phyloP scores from a whole-genome alignment of 2,113 vertebrate genomes.

The Siphamia tubifer region DNA sequence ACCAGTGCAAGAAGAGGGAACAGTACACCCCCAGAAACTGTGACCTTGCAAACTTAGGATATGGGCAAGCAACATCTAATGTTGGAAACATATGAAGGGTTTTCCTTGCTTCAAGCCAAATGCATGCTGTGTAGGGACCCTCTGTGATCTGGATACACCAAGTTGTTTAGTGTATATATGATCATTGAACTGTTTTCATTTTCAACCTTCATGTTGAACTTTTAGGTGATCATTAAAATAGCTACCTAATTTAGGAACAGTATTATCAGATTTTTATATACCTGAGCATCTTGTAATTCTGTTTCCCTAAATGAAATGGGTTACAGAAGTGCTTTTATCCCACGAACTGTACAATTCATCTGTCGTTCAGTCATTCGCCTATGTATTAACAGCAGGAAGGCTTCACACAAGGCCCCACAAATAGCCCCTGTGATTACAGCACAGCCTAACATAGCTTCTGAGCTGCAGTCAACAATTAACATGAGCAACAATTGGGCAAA shows the following conservation, averaged over 20 bases:
- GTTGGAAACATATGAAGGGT: neutral
- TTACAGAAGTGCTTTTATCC: no score
- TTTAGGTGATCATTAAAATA: no score
- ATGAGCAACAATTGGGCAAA: neutral
- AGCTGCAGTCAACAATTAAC: neutral
- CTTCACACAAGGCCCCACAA: no score
- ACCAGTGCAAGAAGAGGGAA: neutral
- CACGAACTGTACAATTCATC: no score
- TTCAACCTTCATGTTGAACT: neutral
- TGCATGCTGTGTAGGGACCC: neutral
- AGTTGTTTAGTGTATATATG: neutral
- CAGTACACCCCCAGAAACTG: neutral
- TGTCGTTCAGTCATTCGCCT: no score
- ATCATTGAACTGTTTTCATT: neutral
- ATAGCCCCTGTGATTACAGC: no score
- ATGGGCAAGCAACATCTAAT: neutral
- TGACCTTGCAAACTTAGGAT: neutral
- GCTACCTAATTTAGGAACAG: no score
- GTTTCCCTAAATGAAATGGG: no score
- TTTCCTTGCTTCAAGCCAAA: neutral
- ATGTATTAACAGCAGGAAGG: no score
- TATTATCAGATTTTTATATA: no score
- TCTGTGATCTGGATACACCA: neutral
- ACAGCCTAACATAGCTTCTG: no score
- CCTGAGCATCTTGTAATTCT: no score